Evolutionary conservation across 2,797 vertebrate species (phyloP).

Genomic region (Sebastes paucispinis): DNA sequence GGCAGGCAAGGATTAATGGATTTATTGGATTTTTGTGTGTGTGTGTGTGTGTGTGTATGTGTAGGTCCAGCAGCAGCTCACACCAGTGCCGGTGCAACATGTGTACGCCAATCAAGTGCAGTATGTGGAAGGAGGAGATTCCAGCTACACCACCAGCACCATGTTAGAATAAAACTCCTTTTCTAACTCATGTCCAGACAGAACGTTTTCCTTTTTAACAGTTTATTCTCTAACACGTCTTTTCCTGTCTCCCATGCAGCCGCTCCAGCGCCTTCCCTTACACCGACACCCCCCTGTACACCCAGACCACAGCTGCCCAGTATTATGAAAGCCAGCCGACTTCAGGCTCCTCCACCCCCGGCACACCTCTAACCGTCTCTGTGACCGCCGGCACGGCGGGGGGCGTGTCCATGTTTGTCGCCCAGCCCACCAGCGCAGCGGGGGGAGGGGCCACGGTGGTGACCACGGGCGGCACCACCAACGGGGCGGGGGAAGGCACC

Average conservation of each 20-base stretch:
- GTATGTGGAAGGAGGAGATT: conserved; percentile 91
- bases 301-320: conserved; percentile 83
- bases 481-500: conserved; percentile 81
- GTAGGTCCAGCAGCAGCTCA: conserved; percentile 87
- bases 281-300: conserved; percentile 89
- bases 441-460: conserved; percentile 81
- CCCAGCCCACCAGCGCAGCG: conserved; percentile 84
- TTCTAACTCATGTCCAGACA: background rate
- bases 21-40: conserved; percentile 10
- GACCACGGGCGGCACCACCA: conserved; percentile 82
- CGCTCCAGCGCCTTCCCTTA: conserved; percentile 90
- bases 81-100: conserved; percentile 91
- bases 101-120: conserved; percentile 94
- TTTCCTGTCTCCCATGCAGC: conserved; percentile 68
- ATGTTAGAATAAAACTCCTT: conserved; percentile 83
- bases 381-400: conserved; percentile 80
- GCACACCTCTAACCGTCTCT: conserved; percentile 87
- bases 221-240: conserved; percentile 16
- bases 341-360: conserved; percentile 83
- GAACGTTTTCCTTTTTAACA: background rate
- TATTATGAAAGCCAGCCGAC: conserved; percentile 89
- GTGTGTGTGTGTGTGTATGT: background rate
- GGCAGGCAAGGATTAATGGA: background rate
- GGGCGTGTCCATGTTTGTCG: conserved; percentile 92
- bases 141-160: conserved; percentile 90